Conservation (phyloP, 1,140 invertebrate species). For the Drosophila sturtevanti region DNA sequence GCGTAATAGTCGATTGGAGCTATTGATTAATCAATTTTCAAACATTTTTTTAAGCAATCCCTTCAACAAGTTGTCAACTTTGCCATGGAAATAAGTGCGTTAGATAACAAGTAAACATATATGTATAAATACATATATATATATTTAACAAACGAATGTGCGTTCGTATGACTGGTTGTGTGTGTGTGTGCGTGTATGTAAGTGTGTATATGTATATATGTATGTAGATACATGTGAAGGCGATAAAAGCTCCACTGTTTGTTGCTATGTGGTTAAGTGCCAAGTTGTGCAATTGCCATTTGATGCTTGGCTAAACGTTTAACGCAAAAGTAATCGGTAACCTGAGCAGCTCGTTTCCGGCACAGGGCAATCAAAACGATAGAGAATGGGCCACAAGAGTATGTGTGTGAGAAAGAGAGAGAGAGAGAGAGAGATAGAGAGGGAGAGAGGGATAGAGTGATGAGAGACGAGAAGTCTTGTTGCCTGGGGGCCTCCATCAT, state of each 20-base stretch:
- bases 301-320: conserved; percentile 70
- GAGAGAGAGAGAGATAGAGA: not conserved
- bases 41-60: not conserved
- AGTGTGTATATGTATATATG: not conserved
- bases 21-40: not conserved
- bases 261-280: conserved; percentile 59
- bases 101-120: conserved; percentile 10
- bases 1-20: not conserved
- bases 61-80: not conserved
- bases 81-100: not conserved
- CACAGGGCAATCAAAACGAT: conserved; percentile 64
- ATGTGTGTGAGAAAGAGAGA: not conserved
- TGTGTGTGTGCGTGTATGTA: not conserved
- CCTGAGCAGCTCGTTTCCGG: conserved; percentile 69
- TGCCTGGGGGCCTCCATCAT: conserved; percentile 71
- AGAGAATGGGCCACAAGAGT: no score
- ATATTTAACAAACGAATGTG: not conserved
- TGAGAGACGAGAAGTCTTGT: conserved; percentile 29
- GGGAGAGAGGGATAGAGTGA: not conserved
- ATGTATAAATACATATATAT: no score
- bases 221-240: conserved; percentile 10
- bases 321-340: conserved; percentile 40
- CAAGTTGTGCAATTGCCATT: conserved; percentile 57
- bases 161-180: not conserved
- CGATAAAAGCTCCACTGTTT: conserved; percentile 37